Evolutionary conservation across 2,113 vertebrate species (phyloP).

Genomic region (Psilopogon haemacephalus): DNA sequence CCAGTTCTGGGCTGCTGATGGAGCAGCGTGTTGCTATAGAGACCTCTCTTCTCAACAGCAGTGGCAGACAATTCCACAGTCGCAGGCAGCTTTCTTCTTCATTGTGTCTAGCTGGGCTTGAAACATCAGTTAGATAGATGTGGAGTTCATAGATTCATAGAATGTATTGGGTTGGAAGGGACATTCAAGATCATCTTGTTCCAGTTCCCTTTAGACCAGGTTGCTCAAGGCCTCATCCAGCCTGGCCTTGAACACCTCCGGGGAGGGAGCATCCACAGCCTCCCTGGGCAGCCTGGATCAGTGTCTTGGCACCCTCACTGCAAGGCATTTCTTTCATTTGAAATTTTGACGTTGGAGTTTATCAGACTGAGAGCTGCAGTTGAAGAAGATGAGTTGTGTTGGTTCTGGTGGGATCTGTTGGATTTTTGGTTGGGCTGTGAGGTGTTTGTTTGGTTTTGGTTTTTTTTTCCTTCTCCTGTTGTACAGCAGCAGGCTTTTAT

Average conservation of each 20-base stretch:
- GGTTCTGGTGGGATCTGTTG: neutral
- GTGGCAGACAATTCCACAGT: neutral
- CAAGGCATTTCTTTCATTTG: too few relatives aligned
- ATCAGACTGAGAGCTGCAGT: neutral
- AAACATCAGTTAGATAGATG: neutral
- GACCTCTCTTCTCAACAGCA: neutral
- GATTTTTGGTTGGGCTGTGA: neutral
- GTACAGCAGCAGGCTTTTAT: neutral
- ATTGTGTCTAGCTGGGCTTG: neutral
- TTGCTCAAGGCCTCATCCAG: too few relatives aligned
- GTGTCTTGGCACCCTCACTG: too few relatives aligned
- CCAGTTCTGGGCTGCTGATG: neutral
- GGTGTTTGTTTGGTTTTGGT: neutral
- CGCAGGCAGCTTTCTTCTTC: neutral
- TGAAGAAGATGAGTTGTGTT: neutral
- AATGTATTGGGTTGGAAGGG: too few relatives aligned
- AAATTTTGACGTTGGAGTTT: neutral
- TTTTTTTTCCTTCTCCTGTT: neutral
- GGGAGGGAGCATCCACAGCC: too few relatives aligned
- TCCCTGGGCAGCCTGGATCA: too few relatives aligned
- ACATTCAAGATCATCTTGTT: too few relatives aligned
- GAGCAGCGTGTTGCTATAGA: constrained; percentile 25
- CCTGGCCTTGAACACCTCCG: too few relatives aligned
- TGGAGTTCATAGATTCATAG: neutral
- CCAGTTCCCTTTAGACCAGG: too few relatives aligned